Evolutionary conservation across 2,888 invertebrate species (phyloP).

Genomic region (Eilema caniola): DNA sequence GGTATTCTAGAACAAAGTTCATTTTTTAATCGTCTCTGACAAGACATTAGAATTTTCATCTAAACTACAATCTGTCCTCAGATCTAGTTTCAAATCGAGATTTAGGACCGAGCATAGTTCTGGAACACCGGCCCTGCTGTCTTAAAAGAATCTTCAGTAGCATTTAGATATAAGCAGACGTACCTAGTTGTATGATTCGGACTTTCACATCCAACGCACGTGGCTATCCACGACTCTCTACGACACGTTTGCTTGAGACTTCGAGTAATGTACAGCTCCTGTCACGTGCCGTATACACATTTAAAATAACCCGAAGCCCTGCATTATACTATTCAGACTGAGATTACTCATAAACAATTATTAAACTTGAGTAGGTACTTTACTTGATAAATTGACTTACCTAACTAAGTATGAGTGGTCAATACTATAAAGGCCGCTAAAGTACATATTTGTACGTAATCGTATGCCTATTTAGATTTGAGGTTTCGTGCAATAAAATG

Average conservation of each 20-base stretch:
- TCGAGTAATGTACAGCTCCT: not conserved
- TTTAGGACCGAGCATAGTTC: no score
- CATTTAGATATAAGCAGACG: no score
- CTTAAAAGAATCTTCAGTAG: no score
- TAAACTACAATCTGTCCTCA: no score
- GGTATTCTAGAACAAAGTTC: no score
- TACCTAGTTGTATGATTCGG: not conserved
- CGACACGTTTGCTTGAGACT: not conserved
- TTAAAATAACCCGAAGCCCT: not conserved
- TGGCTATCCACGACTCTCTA: not conserved
- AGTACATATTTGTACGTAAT: not conserved
- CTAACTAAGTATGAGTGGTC: not conserved
- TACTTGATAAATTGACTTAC: slow-evolving; percentile 4
- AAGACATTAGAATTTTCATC: no score
- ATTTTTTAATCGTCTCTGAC: no score
- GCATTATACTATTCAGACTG: not conserved
- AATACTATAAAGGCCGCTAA: not conserved
- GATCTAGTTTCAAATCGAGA: no score
- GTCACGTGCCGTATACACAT: not conserved
- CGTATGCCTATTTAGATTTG: not conserved
- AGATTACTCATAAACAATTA: not conserved
- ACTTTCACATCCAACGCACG: not conserved
- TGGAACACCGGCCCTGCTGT: no score
- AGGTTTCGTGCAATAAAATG: not conserved
- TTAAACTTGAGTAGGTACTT: not conserved